Conservation (phyloP, 35 echinoderm and acorn worm species). For the Ophioderma brevispina region DNA sequence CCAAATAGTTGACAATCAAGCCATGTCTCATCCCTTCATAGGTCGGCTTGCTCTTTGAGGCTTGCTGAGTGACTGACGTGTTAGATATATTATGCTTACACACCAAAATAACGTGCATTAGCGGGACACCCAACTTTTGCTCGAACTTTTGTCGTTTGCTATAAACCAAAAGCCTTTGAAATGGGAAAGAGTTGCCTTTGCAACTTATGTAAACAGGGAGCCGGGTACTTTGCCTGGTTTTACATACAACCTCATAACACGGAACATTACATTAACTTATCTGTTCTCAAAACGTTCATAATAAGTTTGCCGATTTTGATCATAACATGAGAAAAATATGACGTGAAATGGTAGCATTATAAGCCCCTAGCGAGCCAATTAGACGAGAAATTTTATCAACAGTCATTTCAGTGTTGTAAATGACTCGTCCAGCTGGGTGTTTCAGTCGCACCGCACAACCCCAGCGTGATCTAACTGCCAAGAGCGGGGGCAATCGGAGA, state of each 20-base stretch:
- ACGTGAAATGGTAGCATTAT: neutral
- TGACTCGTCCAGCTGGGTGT: neutral
- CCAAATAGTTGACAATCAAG: neutral
- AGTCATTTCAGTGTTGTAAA: slow-evolving; percentile 7
- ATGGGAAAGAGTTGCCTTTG: no score
- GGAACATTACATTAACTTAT: no score
- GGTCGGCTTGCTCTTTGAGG: neutral
- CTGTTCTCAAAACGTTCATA: no score
- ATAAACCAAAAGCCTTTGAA: no score
- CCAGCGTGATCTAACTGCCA: slow-evolving; percentile 3
- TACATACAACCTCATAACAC: no score
- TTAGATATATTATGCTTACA: neutral
- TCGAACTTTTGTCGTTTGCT: no score
- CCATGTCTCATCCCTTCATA: neutral
- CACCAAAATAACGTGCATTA: neutral
- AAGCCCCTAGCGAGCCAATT: slow-evolving; percentile 6
- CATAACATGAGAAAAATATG: neutral
- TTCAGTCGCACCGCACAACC: neutral
- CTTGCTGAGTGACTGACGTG: slow-evolving; percentile 4
- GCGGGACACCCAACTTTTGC: slow-evolving; percentile 12
- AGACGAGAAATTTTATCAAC: neutral
- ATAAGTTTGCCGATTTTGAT: no score
- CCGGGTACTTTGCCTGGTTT: no score
- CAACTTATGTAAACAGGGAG: no score
- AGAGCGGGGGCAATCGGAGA: slow-evolving; percentile 6